Conservation (phyloP, 1,140 invertebrate genomes). For the Pogonomyrmex barbatus region DNA sequence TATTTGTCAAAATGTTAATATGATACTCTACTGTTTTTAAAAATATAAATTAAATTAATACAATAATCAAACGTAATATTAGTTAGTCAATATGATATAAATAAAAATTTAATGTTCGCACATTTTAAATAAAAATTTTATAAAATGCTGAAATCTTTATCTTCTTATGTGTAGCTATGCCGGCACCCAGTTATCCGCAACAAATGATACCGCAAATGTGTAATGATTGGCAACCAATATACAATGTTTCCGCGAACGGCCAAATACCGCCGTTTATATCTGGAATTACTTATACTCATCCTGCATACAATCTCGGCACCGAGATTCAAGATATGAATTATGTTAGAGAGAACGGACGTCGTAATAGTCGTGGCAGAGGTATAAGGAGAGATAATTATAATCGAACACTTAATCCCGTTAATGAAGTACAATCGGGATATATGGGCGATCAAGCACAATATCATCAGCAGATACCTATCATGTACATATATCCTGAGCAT, state of each 20-base stretch:
- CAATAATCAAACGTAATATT: constrained; percentile 3
- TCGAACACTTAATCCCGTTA: constrained; percentile 75
- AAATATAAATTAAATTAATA: constrained; percentile 16
- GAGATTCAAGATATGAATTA: constrained; percentile 75
- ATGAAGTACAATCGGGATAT: constrained; percentile 79
- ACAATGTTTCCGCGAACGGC: constrained; percentile 73
- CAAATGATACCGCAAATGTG: constrained; percentile 73
- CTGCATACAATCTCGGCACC: constrained; percentile 68
- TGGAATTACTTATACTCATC: constrained; percentile 69
- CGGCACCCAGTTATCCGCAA: constrained; percentile 66
- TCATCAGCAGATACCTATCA: constrained; percentile 69
- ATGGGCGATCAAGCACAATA: constrained; percentile 73
- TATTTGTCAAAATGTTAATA: no score
- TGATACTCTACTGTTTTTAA: neutral
- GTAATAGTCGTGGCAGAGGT: constrained; percentile 74
- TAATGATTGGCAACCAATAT: constrained; percentile 76
- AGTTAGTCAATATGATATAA: neutral
- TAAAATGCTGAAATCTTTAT: constrained; percentile 48
- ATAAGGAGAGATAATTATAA: constrained; percentile 76
- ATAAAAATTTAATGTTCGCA: neutral
- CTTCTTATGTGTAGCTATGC: constrained; percentile 67
- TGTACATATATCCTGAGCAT: constrained; percentile 70
- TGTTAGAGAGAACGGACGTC: constrained; percentile 73
- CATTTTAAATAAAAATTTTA: constrained; percentile 13
- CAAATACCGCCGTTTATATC: constrained; percentile 72